These are phyloP conservation scores for Prorops nasuta DNA, from an alignment of 1,140 invertebrate genomes.

Conservation along the genomic window DNA sequence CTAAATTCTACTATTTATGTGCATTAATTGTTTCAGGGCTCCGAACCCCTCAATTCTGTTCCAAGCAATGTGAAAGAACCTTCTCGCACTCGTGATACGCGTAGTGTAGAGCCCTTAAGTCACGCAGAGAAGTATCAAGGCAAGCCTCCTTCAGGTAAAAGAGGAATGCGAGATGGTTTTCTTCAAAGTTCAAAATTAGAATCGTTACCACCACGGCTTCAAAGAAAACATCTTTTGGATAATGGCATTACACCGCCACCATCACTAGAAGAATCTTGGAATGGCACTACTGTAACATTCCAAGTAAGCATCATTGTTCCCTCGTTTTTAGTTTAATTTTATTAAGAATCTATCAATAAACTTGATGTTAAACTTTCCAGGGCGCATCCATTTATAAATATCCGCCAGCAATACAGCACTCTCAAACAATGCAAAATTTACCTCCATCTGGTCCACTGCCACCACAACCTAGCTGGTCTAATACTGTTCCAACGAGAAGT, in stretches of 20 bases:
- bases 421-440: constrained; percentile 47
- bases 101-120: constrained; percentile 57
- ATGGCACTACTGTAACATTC: constrained; percentile 56
- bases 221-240: constrained; percentile 57
- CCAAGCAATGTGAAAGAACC: constrained; percentile 41
- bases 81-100: constrained; percentile 55
- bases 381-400: constrained; percentile 34
- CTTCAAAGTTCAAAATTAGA: constrained; percentile 51
- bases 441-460: constrained; percentile 34
- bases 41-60: constrained; percentile 54
- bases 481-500: constrained; percentile 54
- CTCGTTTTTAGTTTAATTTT: constrained; percentile 1
- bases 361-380: constrained; percentile 22
- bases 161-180: constrained; percentile 47
- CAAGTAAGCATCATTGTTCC: constrained; percentile 34
- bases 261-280: constrained; percentile 52
- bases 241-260: constrained; percentile 46
- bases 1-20: constrained; percentile 1
- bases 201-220: constrained; percentile 56
- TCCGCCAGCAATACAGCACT: constrained; percentile 39
- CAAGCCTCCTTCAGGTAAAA: constrained; percentile 60
- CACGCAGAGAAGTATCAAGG: constrained; percentile 53
- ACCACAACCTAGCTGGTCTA: constrained; percentile 48
- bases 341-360: background rate
- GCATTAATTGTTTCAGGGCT: constrained; percentile 49